phyloP scores from a whole-genome alignment of 2,113 vertebrate genomes.

The Pitta sordida region DNA sequence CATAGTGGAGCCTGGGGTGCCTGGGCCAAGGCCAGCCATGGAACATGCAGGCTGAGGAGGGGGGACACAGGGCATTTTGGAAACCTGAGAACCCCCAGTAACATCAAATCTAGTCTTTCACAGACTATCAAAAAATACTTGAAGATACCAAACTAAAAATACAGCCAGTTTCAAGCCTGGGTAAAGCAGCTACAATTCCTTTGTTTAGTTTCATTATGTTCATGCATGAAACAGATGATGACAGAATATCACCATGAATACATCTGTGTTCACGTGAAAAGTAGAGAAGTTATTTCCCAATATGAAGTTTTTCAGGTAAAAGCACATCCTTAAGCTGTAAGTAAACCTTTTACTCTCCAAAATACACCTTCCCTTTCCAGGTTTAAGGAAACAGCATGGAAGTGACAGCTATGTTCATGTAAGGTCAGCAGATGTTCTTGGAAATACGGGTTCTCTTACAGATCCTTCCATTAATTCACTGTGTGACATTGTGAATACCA shows the following conservation, averaged over 20 bases:
- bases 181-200: background rate
- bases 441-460: background rate
- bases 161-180: background rate
- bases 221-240: background rate
- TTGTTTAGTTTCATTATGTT: background rate
- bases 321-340: background rate
- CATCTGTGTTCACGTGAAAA: background rate
- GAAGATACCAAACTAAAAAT: background rate
- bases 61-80: rapidly evolving
- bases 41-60: background rate
- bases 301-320: background rate
- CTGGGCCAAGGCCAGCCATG: rapidly evolving
- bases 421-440: background rate
- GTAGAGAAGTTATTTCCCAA: too few relatives aligned
- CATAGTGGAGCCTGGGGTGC: rapidly evolving
- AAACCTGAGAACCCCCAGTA: background rate
- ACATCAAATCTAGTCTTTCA: background rate
- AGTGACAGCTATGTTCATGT: background rate
- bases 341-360: background rate
- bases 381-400: background rate
- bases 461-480: background rate
- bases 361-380: background rate
- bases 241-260: background rate
- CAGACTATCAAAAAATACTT: background rate
- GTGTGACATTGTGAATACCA: background rate